Percentiles rank a stretch among this genome's conserved stretches.
Conservation (phyloP, 2,113 vertebrate genomes). For the Cyanoliseus patagonus region DNA sequence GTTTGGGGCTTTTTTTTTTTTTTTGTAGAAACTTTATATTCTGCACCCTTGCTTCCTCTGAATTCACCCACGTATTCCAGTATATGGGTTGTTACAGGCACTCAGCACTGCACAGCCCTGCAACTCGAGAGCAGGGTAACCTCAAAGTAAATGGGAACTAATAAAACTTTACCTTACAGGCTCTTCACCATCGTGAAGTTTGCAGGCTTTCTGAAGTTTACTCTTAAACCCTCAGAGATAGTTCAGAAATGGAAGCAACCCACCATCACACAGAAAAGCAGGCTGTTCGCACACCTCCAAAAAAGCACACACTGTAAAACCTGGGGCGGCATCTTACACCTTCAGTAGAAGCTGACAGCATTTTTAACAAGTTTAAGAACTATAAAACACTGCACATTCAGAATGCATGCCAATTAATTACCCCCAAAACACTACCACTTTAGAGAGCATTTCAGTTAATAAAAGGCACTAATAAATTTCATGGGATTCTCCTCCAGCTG, state of each 20-base stretch:
- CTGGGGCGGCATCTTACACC: not conserved
- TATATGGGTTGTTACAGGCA: not conserved
- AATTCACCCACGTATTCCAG: not conserved
- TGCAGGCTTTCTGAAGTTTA: not conserved
- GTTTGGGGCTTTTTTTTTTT: not conserved
- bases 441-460: not conserved
- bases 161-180: not conserved
- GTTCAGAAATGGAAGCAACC: not conserved
- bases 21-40: not conserved
- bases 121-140: not conserved
- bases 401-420: not conserved
- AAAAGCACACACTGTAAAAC: not conserved
- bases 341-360: not conserved
- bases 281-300: not conserved
- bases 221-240: not conserved
- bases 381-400: not conserved
- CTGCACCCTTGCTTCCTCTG: not conserved
- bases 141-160: not conserved
- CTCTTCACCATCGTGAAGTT: accelerated
- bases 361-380: not conserved
- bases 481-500: not conserved
- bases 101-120: not conserved
- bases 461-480: not conserved
- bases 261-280: not conserved
- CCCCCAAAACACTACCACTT: not conserved